Evolutionary conservation across 2,888 invertebrate genomes (phyloP).

Genomic region (Leptinotarsa haldemani): DNA sequence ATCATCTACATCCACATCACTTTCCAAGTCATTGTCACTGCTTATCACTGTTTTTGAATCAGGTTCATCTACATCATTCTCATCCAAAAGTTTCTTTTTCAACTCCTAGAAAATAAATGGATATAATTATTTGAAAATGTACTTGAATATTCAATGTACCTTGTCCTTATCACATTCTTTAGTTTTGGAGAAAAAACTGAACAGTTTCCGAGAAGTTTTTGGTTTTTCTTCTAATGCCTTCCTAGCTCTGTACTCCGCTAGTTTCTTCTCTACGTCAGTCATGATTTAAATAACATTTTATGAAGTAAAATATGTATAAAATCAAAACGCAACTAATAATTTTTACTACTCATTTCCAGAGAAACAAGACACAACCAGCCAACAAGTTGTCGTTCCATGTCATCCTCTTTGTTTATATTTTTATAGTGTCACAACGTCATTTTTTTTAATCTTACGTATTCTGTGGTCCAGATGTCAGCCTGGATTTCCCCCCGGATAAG

Average conservation of each 20-base stretch:
- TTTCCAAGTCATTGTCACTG: constrained; percentile 6
- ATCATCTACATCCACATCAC: constrained; percentile 23
- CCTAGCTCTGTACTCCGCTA: constrained; percentile 26
- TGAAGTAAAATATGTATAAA: background rate
- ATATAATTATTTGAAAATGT: background rate
- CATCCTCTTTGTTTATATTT: too few relatives aligned
- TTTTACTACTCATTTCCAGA: too few relatives aligned
- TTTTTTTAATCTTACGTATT: too few relatives aligned
- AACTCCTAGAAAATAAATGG: constrained; percentile 26
- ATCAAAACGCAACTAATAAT: background rate
- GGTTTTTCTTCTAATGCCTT: constrained; percentile 17
- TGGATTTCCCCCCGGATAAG: too few relatives aligned
- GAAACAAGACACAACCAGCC: too few relatives aligned
- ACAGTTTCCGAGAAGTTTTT: constrained; percentile 6
- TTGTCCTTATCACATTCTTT: constrained; percentile 9
- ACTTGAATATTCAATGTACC: background rate
- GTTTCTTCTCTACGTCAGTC: constrained; percentile 23
- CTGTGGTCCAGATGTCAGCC: too few relatives aligned
- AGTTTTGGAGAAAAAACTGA: constrained; percentile 17
- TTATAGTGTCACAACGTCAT: too few relatives aligned
- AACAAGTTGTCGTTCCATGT: too few relatives aligned
- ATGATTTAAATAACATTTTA: constrained; percentile 5
- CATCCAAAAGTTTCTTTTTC: constrained; percentile 27
- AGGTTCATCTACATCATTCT: background rate
- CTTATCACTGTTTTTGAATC: constrained; percentile 5